Evolutionary conservation across 2,113 vertebrate genomes (phyloP).

Genomic region (Lamprologus speciosus): DNA sequence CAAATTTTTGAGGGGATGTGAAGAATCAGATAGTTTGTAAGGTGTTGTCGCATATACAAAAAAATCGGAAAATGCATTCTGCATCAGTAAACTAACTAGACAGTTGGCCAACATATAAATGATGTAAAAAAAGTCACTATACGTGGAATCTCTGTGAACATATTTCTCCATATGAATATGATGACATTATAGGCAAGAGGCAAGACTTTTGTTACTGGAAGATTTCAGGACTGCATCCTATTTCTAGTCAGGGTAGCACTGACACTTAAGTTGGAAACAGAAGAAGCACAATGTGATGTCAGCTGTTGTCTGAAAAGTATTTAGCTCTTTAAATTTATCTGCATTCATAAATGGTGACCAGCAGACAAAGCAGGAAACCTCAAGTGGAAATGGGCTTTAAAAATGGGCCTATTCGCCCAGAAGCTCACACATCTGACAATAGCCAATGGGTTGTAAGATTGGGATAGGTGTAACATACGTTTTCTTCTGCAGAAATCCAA

Average conservation of each 20-base stretch:
- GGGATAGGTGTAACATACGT: neutral
- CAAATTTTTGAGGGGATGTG: rapidly evolving
- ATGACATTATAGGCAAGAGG: neutral
- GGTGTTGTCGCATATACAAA: neutral
- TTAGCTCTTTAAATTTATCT: neutral
- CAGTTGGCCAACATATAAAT: neutral
- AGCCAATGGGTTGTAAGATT: neutral
- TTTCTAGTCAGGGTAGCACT: neutral
- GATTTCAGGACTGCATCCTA: rapidly evolving
- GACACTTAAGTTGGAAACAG: neutral
- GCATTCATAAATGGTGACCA: neutral
- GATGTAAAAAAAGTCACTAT: neutral
- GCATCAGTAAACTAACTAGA: neutral
- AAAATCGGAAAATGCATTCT: rapidly evolving
- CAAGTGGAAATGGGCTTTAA: neutral
- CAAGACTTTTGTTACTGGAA: neutral
- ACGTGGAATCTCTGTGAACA: neutral
- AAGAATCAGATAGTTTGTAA: rapidly evolving
- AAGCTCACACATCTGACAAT: neutral
- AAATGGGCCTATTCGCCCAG: neutral
- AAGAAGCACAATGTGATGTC: neutral
- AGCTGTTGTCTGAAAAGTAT: neutral
- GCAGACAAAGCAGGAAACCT: neutral
- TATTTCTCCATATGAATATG: neutral
- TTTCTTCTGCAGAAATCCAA: neutral